phyloP scores from a whole-genome alignment of 2,888 invertebrate species.

The Malacosoma neustria region DNA sequence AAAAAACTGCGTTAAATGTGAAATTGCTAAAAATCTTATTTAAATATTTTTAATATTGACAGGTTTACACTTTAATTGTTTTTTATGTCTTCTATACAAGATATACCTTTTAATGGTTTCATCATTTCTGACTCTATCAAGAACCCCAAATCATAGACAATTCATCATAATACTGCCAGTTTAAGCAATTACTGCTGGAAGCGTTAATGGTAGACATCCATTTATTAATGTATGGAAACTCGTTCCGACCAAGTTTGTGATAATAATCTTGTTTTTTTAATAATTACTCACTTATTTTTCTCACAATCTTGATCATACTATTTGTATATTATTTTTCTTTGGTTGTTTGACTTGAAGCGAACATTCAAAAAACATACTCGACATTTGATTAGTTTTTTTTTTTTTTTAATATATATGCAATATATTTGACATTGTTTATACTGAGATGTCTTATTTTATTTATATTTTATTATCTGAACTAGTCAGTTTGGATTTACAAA shows the following conservation, averaged over 20 bases:
- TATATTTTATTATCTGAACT: no score
- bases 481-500: no score
- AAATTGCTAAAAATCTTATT: no score
- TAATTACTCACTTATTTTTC: slow-evolving; percentile 67
- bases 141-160: slow-evolving; percentile 61
- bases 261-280: slow-evolving; percentile 70
- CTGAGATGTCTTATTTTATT: no score
- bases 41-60: no score
- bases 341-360: not conserved
- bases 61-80: no score
- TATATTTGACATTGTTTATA: no score
- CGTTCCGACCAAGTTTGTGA: slow-evolving; percentile 54
- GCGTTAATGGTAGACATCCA: slow-evolving; percentile 67
- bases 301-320: slow-evolving; percentile 63
- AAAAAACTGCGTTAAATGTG: no score
- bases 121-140: slow-evolving; percentile 51
- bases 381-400: no score
- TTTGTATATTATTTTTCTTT: slow-evolving; percentile 58
- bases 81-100: no score
- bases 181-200: slow-evolving; percentile 59
- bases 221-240: slow-evolving; percentile 63
- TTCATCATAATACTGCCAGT: slow-evolving; percentile 67
- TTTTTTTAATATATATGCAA: no score
- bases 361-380: no score
- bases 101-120: not conserved